Percentiles rank a stretch among this genome's conserved stretches.
Conservation (phyloP, 2,113 vertebrate species). For the Misgurnus anguillicaudatus region DNA sequence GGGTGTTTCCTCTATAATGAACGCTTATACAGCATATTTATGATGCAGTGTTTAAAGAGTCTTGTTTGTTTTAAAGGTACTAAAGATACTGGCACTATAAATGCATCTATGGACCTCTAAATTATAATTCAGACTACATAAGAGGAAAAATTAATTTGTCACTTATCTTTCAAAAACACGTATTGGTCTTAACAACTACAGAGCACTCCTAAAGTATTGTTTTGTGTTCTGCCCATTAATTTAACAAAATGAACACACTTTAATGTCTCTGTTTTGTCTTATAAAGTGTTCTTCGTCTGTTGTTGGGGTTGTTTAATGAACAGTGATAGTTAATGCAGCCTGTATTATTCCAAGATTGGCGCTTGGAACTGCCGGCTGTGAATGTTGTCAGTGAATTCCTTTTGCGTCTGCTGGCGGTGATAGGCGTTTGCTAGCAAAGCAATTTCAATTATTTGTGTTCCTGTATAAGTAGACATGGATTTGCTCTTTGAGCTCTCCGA, state of each 20-base stretch:
- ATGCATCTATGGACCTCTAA: not conserved
- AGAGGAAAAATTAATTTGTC: not conserved
- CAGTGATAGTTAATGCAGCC: not conserved
- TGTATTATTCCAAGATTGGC: constrained; percentile 4
- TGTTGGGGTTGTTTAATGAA: not conserved
- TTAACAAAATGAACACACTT: not conserved
- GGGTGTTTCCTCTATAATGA: not conserved
- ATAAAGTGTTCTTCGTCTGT: not conserved
- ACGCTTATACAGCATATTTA: too few species aligned
- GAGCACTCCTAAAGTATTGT: not conserved
- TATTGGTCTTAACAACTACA: not conserved
- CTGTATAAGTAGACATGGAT: not conserved
- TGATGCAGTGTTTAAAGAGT: not conserved
- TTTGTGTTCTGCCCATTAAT: not conserved
- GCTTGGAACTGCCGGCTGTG: not conserved
- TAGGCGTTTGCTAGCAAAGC: not conserved
- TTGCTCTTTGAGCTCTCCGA: constrained; percentile 4
- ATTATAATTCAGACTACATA: constrained; percentile 21
- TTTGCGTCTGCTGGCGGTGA: not conserved
- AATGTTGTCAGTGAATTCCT: constrained; percentile 27
- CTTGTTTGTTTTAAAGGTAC: not conserved
- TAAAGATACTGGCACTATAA: not conserved
- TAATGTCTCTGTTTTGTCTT: not conserved
- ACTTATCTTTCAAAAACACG: constrained; percentile 31
- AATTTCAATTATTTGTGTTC: constrained; percentile 11